phyloP scores from a whole-genome alignment of 2,797 vertebrate species.

The Valencia hispanica region DNA sequence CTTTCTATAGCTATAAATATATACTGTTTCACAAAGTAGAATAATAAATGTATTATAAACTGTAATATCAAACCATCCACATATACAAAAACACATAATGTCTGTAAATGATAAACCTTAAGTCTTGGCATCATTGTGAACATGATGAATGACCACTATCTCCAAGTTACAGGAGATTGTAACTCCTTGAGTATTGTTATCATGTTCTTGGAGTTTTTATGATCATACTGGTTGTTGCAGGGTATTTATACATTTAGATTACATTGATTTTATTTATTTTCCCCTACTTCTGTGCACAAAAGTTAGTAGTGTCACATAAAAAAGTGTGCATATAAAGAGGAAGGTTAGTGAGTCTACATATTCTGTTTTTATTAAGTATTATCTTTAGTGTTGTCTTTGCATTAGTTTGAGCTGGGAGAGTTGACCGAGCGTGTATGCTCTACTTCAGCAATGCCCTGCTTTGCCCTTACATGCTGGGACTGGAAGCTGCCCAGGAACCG shows the following conservation, averaged over 20 bases:
- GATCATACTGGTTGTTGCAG: constrained; percentile 77
- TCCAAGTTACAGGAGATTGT: constrained; percentile 67
- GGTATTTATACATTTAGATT: constrained; percentile 72
- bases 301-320: constrained; percentile 69
- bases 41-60: constrained; percentile 77
- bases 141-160: constrained; percentile 62
- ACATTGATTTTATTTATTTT: constrained; percentile 42
- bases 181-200: constrained; percentile 74
- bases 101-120: constrained; percentile 77
- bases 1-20: constrained; percentile 67
- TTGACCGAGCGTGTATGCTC: constrained; percentile 43
- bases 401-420: constrained; percentile 5
- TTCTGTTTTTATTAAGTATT: constrained; percentile 12
- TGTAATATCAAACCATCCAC: constrained; percentile 63
- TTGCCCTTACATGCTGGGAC: neutral
- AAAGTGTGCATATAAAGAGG: constrained; percentile 68
- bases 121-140: constrained; percentile 71
- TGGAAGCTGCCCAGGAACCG: constrained; percentile 8
- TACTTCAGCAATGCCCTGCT: constrained; percentile 22
- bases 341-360: constrained; percentile 37
- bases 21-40: constrained; percentile 63
- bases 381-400: neutral
- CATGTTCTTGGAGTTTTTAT: constrained; percentile 77
- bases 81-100: constrained; percentile 71
- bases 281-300: constrained; percentile 67